Base-by-base conservation (phyloP, 2,797 vertebrate genomes). In the Girardinus metallicus region DNA sequence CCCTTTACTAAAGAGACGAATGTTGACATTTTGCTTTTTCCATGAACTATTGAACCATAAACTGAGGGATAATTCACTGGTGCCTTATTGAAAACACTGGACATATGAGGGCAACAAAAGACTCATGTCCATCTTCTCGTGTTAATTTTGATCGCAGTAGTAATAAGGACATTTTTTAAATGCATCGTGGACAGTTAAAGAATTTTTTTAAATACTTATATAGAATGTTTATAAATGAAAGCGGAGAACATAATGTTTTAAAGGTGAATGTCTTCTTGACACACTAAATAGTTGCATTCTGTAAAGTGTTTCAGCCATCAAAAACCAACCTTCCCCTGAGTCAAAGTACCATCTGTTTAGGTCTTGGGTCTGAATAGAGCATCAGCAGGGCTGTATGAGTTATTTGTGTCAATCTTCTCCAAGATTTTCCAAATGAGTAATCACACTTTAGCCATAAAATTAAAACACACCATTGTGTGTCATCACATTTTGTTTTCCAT, bases 51-150 rank as follows among this genome's bases (percentile, higher is more conserved):
- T 96, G 95, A 96, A 95, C 87, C 96, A n/a, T n/a, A n/a, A n/a
- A n/a, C n/a, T 94, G 95, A 97, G 95, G 96, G 96, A 97, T 95
- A 96, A 96, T 95, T 95, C 96, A 95, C 95, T 75, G 68, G 97
- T 99, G 98, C 98, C 98, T 99, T 99, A 98, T 93, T 94, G 94
- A 94, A 85, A 91, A 95, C 66, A 68, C n/a, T 31, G 70, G 92
- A 95, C 95, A 89, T 95, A 94, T 84, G 94, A 91, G 86, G 87
- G 91, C 84, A 74, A 86, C 83, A 90, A 92, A 93, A 89, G 85
- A 88, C 88, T 73, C 72, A 73, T 77, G 43, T 81, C 49, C 44
- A 53, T 87, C 80, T 75, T 60, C 80, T 81, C 47, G 57, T 85
- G 80, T 89, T 90, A 86, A 62, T 77, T 44, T 84, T 77, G 71